Percentiles rank a stretch among this genome's conserved stretches.
phyloP scores from a whole-genome alignment of 2,797 vertebrate species.

The Falco berigora region DNA sequence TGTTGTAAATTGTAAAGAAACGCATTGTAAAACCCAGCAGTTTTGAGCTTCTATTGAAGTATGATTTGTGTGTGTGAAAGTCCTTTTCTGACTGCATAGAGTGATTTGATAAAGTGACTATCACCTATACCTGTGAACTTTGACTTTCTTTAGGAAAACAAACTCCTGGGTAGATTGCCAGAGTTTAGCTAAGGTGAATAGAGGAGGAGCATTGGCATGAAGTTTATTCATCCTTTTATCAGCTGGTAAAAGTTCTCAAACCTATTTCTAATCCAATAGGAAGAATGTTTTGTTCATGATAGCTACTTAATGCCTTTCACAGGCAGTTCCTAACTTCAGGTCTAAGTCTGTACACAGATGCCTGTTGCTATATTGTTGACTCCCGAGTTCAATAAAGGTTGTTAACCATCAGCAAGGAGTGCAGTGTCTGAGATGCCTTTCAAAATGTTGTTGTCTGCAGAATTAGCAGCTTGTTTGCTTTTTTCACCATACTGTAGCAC shows the following conservation, averaged over 20 bases:
- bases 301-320: neutral
- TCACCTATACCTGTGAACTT: neutral
- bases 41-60: neutral
- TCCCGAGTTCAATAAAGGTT: neutral
- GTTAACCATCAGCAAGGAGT: neutral
- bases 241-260: neutral
- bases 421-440: neutral
- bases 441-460: neutral
- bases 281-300: neutral
- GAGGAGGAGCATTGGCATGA: neutral
- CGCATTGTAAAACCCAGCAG: fast-evolving
- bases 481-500: neutral
- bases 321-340: neutral
- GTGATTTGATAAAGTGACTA: neutral
- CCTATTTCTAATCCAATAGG: neutral
- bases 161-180: neutral
- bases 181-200: neutral
- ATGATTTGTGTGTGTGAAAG: neutral
- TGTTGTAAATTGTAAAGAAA: neutral
- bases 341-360: neutral
- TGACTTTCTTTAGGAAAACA: neutral
- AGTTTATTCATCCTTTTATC: neutral
- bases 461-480: neutral
- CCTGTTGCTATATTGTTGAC: neutral
- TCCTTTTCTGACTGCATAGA: neutral